Evolutionary conservation across 2,797 vertebrate species (phyloP), one percentile per base, ranked within the genome.

Genomic region (Iguana delicatissima): DNA sequence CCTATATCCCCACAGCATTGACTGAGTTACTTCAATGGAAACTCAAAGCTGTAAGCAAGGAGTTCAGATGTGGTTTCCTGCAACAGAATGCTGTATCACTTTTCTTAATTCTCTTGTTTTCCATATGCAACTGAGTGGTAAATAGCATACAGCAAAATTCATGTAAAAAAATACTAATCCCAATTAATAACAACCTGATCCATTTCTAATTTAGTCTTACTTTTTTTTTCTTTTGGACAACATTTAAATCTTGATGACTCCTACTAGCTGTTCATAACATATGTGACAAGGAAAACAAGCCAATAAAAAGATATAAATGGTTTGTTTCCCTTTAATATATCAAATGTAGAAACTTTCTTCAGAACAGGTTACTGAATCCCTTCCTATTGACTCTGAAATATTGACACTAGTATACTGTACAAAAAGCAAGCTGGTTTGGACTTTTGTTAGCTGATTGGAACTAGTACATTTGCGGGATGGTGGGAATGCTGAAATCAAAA

Each of bases 291-390:
- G 88, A 93, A 94, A 79, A 88, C 59, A 85, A 95, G 89, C 73
- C 77, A 93, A 81, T 96, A 95, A 89, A 93, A 96, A 92, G 91
- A 91, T 96, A 32, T 94, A 90, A 94, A 95, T 94, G 26, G 76
- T 95, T 94, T 97, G 96, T 95, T 98, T 96, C 96, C 96, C 94
- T 96, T 97, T 94, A 96, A 95, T 92, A 95, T 80, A 94, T 89
- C 94, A 96, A 96, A 95, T 95, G 95, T 91, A 95, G 91, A 96
- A 95, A 90, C 92, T 94, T 94, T 94, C 94, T 95, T 95, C 89
- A 86, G 84, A 94, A 94, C 57, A 94, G 18, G 93, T 79, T 95
- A 89, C 82, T 95, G 85, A 95, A 93, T 92, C 93, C 87, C 92
- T 80, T 94, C 90, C 91, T 87, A 81, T 77, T 94, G 52, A 90